These are phyloP conservation scores for Nowickia ferox DNA, from an alignment of 2,888 invertebrate species.

Conservation along the genomic window DNA sequence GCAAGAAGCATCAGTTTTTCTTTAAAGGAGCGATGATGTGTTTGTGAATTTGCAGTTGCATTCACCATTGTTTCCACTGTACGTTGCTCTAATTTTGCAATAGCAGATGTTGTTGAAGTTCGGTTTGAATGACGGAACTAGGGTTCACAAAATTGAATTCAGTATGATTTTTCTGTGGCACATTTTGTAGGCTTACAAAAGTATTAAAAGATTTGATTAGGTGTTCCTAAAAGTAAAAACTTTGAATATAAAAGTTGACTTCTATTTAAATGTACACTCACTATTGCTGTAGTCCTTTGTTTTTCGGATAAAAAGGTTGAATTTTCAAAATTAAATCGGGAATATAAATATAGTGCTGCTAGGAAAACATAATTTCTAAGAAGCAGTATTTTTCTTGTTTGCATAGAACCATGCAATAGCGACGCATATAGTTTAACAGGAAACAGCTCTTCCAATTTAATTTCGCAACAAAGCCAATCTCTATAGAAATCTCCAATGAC, in stretches of 20 bases:
- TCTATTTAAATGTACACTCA: neutral
- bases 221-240: neutral
- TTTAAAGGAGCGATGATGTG: neutral
- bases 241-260: neutral
- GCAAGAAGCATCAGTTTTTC: neutral
- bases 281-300: neutral
- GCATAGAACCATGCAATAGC: neutral
- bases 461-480: constrained; percentile 21
- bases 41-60: neutral
- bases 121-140: neutral
- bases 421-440: neutral
- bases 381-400: neutral
- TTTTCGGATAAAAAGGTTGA: neutral
- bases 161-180: neutral
- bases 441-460: constrained; percentile 14
- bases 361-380: neutral
- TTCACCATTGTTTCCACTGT: neutral
- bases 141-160: neutral
- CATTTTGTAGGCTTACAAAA: neutral
- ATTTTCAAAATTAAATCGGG: neutral
- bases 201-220: neutral
- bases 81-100: neutral
- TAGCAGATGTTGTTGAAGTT: neutral
- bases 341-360: neutral
- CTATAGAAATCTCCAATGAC: constrained; percentile 24